Evolutionary conservation across 2,113 vertebrate species (phyloP).

Genomic region (Illadopsis cleaveri): DNA sequence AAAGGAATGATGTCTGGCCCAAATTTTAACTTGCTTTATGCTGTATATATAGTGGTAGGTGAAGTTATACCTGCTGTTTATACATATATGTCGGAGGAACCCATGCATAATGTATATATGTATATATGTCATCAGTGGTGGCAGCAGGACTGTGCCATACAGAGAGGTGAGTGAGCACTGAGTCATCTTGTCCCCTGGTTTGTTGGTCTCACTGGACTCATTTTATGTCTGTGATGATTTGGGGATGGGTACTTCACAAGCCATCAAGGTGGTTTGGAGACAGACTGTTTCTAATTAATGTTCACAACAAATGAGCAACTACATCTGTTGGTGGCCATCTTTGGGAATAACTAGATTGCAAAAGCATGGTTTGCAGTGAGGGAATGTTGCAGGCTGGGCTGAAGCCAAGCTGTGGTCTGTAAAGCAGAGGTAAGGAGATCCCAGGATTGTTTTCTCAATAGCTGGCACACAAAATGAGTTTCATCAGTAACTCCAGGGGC

Average conservation of each 20-base stretch:
- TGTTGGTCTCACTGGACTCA: background rate
- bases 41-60: background rate
- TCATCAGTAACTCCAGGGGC: background rate
- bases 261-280: background rate
- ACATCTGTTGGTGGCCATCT: background rate
- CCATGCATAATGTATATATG: no score
- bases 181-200: background rate
- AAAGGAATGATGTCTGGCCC: background rate
- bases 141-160: rapidly evolving
- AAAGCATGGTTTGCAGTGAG: background rate
- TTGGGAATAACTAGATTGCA: background rate
- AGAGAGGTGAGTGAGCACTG: background rate
- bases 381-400: background rate
- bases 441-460: background rate
- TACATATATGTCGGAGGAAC: background rate
- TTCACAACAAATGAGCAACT: background rate
- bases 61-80: background rate
- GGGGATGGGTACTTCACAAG: background rate
- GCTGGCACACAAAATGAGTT: background rate
- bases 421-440: background rate
- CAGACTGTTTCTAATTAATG: background rate
- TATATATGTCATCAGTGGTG: background rate
- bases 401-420: background rate
- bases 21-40: background rate
- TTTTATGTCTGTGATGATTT: background rate